These are phyloP conservation scores for Podilymbus podiceps DNA, from an alignment of 2,113 vertebrate species.

Conservation along the genomic window DNA sequence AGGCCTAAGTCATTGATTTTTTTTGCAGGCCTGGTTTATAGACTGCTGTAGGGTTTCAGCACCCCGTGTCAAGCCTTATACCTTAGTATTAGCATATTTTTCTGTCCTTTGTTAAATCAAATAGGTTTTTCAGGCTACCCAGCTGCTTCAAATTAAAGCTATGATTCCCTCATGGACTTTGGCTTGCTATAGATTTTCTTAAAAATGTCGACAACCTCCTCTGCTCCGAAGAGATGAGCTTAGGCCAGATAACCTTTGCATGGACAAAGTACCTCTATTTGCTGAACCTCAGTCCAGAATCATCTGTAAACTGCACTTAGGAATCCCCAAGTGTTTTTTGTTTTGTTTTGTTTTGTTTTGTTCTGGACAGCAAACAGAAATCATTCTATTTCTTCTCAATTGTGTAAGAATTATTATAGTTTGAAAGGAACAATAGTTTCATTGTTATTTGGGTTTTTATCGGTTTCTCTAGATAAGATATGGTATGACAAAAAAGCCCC, in stretches of 20 bases:
- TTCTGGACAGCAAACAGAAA: background rate
- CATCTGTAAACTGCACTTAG: background rate
- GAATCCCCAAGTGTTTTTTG: background rate
- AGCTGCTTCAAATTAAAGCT: background rate
- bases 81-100: conserved; percentile 16
- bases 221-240: background rate
- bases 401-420: background rate
- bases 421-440: background rate
- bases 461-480: background rate
- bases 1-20: background rate
- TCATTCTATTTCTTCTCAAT: background rate
- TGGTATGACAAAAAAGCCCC: background rate
- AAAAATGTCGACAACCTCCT: background rate
- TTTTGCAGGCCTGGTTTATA: background rate
- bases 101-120: conserved; percentile 7
- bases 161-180: background rate
- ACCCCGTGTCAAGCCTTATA: background rate
- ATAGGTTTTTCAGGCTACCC: background rate
- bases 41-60: background rate
- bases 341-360: background rate
- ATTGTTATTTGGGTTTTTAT: background rate
- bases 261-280: background rate
- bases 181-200: conserved; percentile 26
- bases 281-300: background rate
- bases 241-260: background rate